Base-by-base conservation (phyloP, 2,113 vertebrate genomes). In the Phoenicopterus ruber region DNA sequence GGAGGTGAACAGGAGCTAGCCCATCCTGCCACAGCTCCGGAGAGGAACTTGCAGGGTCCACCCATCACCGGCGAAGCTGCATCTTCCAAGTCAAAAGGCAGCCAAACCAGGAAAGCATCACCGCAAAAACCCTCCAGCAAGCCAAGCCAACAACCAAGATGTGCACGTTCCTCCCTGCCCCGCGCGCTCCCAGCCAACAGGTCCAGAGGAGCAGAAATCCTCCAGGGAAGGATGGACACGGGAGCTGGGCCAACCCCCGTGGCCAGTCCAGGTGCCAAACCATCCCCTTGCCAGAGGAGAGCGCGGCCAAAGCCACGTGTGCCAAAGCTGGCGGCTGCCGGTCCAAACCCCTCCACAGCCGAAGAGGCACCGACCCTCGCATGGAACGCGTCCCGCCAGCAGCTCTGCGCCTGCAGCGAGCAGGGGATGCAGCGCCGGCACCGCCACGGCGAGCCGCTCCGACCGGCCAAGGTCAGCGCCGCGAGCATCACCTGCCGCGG, bases 211-310 rank as follows among this genome's bases (percentile, higher is more conserved):
- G 76, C 82, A 81, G 79, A 63, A 80, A 91, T 76, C 49, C 74
- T 79, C 78, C 25, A 2, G 78, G 87, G 63, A 96, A 85, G 36
- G 82, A 79, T 66, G 82, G 82, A 87, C 79, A 22, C 0, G 9
- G 82, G 90, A 96, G 80, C 42, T 18, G 25, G 38, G 94, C 95
- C 96, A 96, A 88, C 3, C 36, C 67, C 52, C n/a, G 86, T 47
- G 86, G 93, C 86, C 5, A 5, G 3, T 66, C 55, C 84, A 0
- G 0, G 40, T 69, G 94, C 96, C 96, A 96, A 96, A 72, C 83
- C 81, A 82, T 78, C 42, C 86, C 50, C 18, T 88, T 82, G 94
- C 95, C 95, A 95, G 80, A 15, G 26, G 36, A 72, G 32, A 74
- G 19, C 0, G 8, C 57, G 52, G 92, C 92, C 87, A 95, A 91